Evolutionary conservation across 2,888 invertebrate species (phyloP).

Genomic region (Megalurothrips usitatus): DNA sequence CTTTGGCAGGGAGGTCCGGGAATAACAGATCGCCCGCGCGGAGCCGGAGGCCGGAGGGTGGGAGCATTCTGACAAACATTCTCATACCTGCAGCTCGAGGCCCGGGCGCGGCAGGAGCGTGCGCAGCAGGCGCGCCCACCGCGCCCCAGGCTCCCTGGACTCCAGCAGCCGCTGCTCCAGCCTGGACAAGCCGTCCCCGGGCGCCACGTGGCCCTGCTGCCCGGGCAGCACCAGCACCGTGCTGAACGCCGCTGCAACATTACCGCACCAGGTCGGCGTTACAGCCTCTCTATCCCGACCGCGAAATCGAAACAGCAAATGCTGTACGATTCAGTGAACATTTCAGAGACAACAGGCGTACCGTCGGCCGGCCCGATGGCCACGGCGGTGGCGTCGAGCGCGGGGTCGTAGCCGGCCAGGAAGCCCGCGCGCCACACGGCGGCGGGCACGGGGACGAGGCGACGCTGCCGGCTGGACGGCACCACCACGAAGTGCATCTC

Average conservation of each 20-base stretch:
- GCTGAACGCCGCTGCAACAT: conserved; percentile 57
- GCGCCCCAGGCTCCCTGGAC: conserved; percentile 60
- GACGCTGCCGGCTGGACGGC: conserved; percentile 70
- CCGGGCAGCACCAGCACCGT: conserved; percentile 80
- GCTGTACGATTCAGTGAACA: too few species aligned
- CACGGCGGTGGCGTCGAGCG: conserved; percentile 76
- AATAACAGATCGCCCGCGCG: too few species aligned
- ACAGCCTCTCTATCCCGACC: too few species aligned
- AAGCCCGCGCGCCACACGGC: conserved; percentile 72
- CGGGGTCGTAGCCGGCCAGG: conserved; percentile 78
- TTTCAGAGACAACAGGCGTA: too few species aligned
- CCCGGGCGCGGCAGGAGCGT: conserved; percentile 70
- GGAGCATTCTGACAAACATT: background rate
- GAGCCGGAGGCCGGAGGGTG: background rate
- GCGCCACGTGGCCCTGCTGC: conserved; percentile 73
- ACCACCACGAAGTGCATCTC: conserved; percentile 83
- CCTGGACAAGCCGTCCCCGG: conserved; percentile 70
- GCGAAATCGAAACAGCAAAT: too few species aligned
- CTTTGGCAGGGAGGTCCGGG: background rate
- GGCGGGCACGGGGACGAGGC: conserved; percentile 78
- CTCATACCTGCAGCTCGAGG: conserved; percentile 67
- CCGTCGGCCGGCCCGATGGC: conserved; percentile 63
- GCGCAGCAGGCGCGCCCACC: conserved; percentile 69
- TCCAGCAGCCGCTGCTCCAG: conserved; percentile 67
- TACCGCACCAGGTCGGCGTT: too few species aligned